Conservation (phyloP, 2,888 invertebrate genomes). For the Phytoseiulus persimilis region DNA sequence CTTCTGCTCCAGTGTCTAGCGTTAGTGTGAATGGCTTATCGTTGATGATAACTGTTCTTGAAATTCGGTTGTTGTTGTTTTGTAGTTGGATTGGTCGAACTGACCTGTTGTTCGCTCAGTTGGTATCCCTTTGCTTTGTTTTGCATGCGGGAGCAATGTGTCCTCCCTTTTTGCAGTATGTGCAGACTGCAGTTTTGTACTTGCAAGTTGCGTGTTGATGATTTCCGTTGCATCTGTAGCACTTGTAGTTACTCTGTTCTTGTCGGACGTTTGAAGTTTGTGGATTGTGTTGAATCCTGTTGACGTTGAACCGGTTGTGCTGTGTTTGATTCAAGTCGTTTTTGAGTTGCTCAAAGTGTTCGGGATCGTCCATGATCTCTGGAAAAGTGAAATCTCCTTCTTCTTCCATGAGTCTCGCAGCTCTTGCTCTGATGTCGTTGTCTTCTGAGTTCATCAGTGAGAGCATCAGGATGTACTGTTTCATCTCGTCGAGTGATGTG, state of each 20-base stretch:
- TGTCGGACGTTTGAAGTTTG: not conserved
- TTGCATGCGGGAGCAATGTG: not conserved
- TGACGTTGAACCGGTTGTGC: not conserved
- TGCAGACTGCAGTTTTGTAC: not conserved
- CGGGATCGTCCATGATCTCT: not conserved
- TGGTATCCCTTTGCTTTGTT: not conserved
- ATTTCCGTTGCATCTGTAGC: not conserved
- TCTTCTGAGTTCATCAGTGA: not conserved
- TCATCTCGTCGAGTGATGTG: not conserved
- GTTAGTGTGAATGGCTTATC: too few relatives aligned
- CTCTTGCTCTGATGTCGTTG: not conserved
- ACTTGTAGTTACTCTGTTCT: not conserved
- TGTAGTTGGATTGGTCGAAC: too few relatives aligned
- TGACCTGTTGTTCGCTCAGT: too few relatives aligned
- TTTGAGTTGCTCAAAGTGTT: not conserved
- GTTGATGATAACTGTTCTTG: too few relatives aligned
- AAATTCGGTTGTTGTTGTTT: too few relatives aligned
- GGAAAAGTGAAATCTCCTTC: not conserved
- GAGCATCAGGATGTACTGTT: not conserved
- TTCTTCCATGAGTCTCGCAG: not conserved
- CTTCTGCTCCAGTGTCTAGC: too few relatives aligned
- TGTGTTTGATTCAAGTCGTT: not conserved
- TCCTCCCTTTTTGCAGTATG: not conserved
- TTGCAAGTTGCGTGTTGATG: not conserved
- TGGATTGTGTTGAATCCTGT: too few relatives aligned